Percentiles rank a stretch among this genome's conserved stretches.
Evolutionary conservation across 2,113 vertebrate species (phyloP).

Genomic region (Bos javanicus): DNA sequence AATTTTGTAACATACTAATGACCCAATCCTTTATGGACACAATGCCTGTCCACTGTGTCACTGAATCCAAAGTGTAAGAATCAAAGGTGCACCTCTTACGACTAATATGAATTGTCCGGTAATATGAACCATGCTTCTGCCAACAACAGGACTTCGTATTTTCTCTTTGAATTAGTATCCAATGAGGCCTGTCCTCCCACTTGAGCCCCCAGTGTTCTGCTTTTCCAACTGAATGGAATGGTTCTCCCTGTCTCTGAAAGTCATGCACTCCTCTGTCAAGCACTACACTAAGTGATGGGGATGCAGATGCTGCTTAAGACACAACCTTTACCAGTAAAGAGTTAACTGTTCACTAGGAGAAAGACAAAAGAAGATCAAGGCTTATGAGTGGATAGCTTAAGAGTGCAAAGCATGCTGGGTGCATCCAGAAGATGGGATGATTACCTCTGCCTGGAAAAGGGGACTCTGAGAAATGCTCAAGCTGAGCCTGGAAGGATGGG

Average conservation of each 20-base stretch:
- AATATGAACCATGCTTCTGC: background rate
- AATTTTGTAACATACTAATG: background rate
- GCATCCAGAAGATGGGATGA: background rate
- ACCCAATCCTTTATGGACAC: background rate
- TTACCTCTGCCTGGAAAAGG: background rate
- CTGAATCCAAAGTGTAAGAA: background rate
- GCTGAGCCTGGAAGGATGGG: background rate
- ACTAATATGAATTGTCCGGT: background rate
- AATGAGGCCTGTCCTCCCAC: background rate
- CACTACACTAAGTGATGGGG: background rate
- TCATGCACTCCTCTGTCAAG: background rate
- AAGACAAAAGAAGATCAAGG: background rate
- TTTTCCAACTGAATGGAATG: background rate
- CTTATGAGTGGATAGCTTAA: background rate
- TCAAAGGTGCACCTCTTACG: background rate
- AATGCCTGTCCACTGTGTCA: background rate
- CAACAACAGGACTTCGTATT: background rate
- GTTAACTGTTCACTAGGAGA: background rate
- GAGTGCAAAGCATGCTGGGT: background rate
- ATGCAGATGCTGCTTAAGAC: background rate
- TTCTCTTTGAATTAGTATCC: conserved; percentile 20
- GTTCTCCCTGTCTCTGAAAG: background rate
- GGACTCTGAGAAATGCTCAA: background rate
- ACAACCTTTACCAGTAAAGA: background rate
- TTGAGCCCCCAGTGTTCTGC: background rate